A percentile compares a stretch with the other conserved stretches of the same genome.
phyloP scores from a whole-genome alignment of 2,113 vertebrate genomes.

The Dunckerocampus dactyliophorus region DNA sequence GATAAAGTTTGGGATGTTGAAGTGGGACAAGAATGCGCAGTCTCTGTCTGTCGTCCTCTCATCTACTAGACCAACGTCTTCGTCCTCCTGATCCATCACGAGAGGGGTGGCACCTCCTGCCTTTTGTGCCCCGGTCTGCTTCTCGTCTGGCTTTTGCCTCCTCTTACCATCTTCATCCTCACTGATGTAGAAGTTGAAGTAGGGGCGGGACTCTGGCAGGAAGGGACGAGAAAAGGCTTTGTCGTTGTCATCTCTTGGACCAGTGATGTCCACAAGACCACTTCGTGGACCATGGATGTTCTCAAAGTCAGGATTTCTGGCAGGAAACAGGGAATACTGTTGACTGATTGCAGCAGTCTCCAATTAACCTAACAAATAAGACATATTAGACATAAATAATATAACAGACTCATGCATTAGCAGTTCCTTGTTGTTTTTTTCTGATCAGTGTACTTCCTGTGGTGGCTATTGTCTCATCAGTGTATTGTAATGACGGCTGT shows the following conservation, averaged over 20 bases:
- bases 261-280: constrained; percentile 76
- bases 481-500: too few relatives aligned
- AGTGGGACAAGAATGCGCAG: constrained; percentile 72
- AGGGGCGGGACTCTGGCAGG: constrained; percentile 74
- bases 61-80: constrained; percentile 30
- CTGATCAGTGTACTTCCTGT: too few relatives aligned
- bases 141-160: constrained; percentile 15
- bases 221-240: constrained; percentile 75
- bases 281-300: constrained; percentile 78
- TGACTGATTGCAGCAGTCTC: not conserved
- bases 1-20: constrained; percentile 90
- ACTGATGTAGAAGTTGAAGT: constrained; percentile 84
- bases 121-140: not conserved
- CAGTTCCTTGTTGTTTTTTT: too few relatives aligned
- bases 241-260: constrained; percentile 67
- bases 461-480: too few relatives aligned
- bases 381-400: too few relatives aligned
- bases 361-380: too few relatives aligned
- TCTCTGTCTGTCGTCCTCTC: constrained; percentile 61
- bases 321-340: not conserved
- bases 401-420: too few relatives aligned
- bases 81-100: constrained; percentile 42
- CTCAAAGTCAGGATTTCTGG: constrained; percentile 78
- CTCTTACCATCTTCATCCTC: constrained; percentile 70
- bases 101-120: constrained; percentile 42